Evolutionary conservation across 1,140 invertebrate genomes (phyloP).

Genomic region (Harpegnathos saltator): DNA sequence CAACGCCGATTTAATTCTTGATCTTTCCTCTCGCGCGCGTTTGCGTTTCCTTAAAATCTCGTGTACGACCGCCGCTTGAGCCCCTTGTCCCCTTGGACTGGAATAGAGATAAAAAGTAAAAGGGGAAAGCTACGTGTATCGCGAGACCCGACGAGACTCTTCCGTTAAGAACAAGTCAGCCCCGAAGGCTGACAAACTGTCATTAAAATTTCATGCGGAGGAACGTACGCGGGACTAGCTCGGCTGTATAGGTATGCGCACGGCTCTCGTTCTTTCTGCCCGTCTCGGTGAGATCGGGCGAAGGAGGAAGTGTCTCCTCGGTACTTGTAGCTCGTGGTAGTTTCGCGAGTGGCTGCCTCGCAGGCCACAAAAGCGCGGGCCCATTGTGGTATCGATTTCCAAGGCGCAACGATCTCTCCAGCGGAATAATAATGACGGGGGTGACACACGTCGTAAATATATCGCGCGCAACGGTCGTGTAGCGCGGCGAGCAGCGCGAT

Average conservation of each 20-base stretch:
- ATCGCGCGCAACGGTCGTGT: conserved; percentile 43
- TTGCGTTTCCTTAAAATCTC: too few relatives aligned
- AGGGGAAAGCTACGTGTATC: too few relatives aligned
- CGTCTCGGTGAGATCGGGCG: background rate
- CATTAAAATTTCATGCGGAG: conserved; percentile 42
- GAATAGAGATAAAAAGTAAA: too few relatives aligned
- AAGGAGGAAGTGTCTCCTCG: conserved; percentile 31
- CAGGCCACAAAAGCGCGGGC: conserved; percentile 36
- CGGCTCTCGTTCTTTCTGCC: conserved; percentile 3
- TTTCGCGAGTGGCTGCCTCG: conserved; percentile 44
- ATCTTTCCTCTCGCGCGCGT: too few relatives aligned
- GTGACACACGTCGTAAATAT: conserved; percentile 69
- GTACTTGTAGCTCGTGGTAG: background rate
- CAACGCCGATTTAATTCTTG: conserved; percentile 4
- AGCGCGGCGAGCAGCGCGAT: conserved; percentile 55
- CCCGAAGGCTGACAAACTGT: conserved; percentile 17
- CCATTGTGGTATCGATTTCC: conserved; percentile 69
- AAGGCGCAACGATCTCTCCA: conserved; percentile 56
- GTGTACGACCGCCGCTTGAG: too few relatives aligned
- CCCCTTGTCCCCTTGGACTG: too few relatives aligned
- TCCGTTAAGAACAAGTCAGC: background rate
- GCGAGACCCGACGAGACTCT: too few relatives aligned
- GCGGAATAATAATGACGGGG: conserved; percentile 58
- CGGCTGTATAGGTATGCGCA: background rate
- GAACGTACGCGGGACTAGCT: background rate